Percentiles rank a stretch among this genome's conserved stretches.
Conservation (phyloP, 2,113 vertebrate genomes). For the Struthio camelus region DNA sequence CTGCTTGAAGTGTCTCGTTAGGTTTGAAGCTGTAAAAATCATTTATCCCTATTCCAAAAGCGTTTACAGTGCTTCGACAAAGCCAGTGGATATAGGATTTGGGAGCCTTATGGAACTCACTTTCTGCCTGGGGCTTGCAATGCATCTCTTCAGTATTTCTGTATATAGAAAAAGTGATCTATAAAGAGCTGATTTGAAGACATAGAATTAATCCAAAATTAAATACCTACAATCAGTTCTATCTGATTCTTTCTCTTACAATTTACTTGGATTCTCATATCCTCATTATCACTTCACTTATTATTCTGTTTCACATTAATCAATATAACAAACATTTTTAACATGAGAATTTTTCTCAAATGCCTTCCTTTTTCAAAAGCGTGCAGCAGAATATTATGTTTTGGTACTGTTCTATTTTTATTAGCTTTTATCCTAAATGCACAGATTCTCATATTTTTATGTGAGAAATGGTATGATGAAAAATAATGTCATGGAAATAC, state of each 20-base stretch:
- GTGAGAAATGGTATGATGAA: neutral
- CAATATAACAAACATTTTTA: neutral
- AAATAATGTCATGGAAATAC: neutral
- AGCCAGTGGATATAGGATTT: neutral
- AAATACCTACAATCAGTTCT: neutral
- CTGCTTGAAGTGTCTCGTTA: conserved; percentile 14
- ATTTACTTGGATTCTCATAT: neutral
- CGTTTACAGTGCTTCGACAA: neutral
- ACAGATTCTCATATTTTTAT: neutral
- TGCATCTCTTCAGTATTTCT: conserved; percentile 17
- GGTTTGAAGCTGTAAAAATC: conserved; percentile 65
- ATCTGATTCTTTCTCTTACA: neutral
- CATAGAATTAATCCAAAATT: neutral
- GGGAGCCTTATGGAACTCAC: neutral
- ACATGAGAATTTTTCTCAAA: neutral
- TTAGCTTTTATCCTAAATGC: neutral
- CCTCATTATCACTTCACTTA: neutral
- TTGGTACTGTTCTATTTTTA: neutral
- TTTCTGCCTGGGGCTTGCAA: neutral
- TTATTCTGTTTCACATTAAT: neutral
- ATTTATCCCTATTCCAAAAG: neutral
- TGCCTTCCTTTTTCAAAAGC: neutral
- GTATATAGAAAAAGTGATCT: neutral
- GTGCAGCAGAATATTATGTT: neutral
- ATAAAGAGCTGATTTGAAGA: neutral